These are phyloP conservation scores for Aplochiton taeniatus DNA, from an alignment of 2,797 vertebrate genomes.

Conservation along the genomic window DNA sequence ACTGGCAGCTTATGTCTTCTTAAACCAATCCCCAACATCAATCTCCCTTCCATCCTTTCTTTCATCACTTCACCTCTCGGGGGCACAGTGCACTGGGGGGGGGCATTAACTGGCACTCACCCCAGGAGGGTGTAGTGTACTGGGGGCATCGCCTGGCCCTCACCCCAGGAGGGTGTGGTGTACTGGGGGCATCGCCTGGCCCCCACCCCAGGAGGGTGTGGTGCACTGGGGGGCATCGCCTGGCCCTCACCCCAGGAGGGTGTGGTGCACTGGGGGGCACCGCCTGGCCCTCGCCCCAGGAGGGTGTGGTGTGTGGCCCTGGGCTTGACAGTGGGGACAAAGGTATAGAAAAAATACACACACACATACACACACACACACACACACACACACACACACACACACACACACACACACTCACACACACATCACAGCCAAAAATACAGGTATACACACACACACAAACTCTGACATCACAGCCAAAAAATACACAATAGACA, in stretches of 20 bases:
- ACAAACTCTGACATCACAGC: slow-evolving; percentile 28
- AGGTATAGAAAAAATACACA: slow-evolving; percentile 9
- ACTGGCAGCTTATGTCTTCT: too few relatives aligned
- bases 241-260: slow-evolving; percentile 28
- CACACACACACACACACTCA: too few relatives aligned
- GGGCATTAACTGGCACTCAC: not conserved
- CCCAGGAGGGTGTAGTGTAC: slow-evolving; percentile 48
- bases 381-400: too few relatives aligned
- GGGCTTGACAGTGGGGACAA: slow-evolving; percentile 25
- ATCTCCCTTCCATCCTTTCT: not conserved
- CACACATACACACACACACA: too few relatives aligned
- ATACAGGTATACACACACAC: slow-evolving; percentile 4
- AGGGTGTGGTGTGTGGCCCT: slow-evolving; percentile 50
- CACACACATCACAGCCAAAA: too few relatives aligned
- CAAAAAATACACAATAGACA: too few relatives aligned
- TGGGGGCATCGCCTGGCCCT: not conserved
- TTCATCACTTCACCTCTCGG: not conserved
- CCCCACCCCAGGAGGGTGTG: slow-evolving; percentile 41
- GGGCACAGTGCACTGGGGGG: not conserved
- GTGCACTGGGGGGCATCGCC: slow-evolving; percentile 12
- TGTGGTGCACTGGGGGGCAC: slow-evolving; percentile 20
- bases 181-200: not conserved
- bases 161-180: slow-evolving; percentile 46
- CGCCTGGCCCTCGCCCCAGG: not conserved
- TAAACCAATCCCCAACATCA: not conserved